Evolutionary conservation across 2,113 vertebrate genomes (phyloP).

Genomic region (Porphyrio hochstetteri): DNA sequence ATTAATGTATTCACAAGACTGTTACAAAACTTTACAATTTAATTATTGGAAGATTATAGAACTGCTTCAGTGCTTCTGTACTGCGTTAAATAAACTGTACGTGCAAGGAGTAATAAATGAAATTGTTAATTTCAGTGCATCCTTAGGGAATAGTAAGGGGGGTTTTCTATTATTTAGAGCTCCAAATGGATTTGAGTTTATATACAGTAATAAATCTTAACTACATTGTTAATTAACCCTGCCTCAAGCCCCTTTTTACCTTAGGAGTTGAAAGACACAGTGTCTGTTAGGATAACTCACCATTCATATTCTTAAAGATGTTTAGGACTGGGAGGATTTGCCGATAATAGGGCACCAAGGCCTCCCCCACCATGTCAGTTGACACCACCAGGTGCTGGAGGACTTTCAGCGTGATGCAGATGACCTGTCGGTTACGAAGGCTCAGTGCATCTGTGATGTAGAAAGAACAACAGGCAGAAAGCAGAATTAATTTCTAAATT

Average conservation of each 20-base stretch:
- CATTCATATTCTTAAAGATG: conserved; percentile 94
- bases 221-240: conserved; percentile 53
- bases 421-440: conserved; percentile 89
- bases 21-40: conserved; percentile 67
- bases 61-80: conserved; percentile 56
- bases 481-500: conserved; percentile 47
- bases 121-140: conserved; percentile 61
- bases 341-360: conserved; percentile 92
- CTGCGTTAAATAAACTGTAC: conserved; percentile 54
- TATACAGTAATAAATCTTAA: conserved; percentile 62
- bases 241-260: conserved; percentile 5
- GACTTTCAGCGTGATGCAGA: conserved; percentile 90
- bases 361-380: conserved; percentile 88
- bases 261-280: not conserved
- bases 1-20: conserved; percentile 60
- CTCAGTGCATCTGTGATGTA: conserved; percentile 86
- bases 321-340: conserved; percentile 93
- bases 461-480: conserved; percentile 54
- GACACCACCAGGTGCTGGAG: conserved; percentile 93
- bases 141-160: conserved; percentile 23
- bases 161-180: conserved; percentile 40
- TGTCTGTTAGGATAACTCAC: conserved; percentile 77
- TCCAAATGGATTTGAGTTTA: conserved; percentile 62
- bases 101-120: conserved; percentile 53
- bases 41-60: conserved; percentile 70